Evolutionary conservation across 2,797 vertebrate genomes (phyloP).

Genomic region (Neolamprologus multifasciatus): DNA sequence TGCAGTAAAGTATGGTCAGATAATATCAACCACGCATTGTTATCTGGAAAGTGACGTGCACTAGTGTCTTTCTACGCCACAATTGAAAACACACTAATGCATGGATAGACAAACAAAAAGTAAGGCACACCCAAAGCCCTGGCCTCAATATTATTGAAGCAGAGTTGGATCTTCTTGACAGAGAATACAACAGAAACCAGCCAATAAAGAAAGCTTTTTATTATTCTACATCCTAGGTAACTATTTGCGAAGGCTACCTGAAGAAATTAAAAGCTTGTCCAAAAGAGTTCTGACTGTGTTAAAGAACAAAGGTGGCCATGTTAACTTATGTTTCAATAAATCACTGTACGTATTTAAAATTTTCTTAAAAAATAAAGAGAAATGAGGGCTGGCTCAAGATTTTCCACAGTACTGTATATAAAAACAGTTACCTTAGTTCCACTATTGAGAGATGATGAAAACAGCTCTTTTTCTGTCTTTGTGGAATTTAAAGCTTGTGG

Average conservation of each 20-base stretch:
- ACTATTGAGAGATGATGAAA: constrained; percentile 18
- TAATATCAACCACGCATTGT: fast-evolving
- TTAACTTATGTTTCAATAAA: background rate
- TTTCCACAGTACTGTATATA: background rate
- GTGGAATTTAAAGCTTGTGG: background rate
- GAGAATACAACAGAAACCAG: background rate
- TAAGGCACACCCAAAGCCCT: background rate
- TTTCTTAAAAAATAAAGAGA: background rate
- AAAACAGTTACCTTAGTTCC: background rate
- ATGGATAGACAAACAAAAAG: background rate
- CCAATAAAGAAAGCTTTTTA: background rate
- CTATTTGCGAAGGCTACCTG: background rate
- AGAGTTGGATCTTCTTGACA: background rate
- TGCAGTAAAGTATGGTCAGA: background rate
- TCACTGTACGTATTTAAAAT: background rate
- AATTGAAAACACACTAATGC: background rate
- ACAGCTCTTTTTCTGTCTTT: constrained; percentile 4
- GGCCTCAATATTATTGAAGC: background rate
- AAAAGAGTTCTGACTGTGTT: background rate
- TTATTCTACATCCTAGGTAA: background rate
- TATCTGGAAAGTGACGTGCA: background rate
- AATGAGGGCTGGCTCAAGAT: background rate
- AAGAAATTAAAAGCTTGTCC: background rate
- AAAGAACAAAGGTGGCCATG: background rate
- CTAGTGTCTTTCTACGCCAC: background rate